A percentile compares a stretch with the other conserved stretches of the same genome.
Conservation (phyloP, 2,888 invertebrate genomes). For the Gymnoscelis rufifasciata region DNA sequence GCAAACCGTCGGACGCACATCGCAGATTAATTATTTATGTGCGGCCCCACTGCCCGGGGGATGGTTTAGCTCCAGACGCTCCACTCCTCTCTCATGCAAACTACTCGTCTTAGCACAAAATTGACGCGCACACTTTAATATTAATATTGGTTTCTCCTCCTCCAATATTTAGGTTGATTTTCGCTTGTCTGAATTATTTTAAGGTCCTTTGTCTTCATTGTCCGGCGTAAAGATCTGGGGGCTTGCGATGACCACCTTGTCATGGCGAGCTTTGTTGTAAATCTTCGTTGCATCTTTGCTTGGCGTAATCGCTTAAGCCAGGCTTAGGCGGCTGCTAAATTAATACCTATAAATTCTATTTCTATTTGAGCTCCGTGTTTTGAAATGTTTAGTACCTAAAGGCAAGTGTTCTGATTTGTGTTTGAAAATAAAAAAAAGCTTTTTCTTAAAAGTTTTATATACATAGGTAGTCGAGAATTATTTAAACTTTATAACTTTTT, state of each 20-base stretch:
- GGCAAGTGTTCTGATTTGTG: no score
- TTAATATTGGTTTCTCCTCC: slow-evolving; percentile 62
- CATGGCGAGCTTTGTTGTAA: slow-evolving; percentile 71
- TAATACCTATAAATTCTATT: slow-evolving; percentile 62
- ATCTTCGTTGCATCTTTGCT: slow-evolving; percentile 76
- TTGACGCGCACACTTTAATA: slow-evolving; percentile 66
- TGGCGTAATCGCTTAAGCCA: slow-evolving; percentile 68
- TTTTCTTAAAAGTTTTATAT: no score
- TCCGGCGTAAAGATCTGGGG: slow-evolving; percentile 70
- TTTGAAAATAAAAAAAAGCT: no score
- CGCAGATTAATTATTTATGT: slow-evolving; percentile 78
- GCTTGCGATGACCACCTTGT: slow-evolving; percentile 77
- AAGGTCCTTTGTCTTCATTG: slow-evolving; percentile 73
- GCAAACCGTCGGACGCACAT: slow-evolving; percentile 66
- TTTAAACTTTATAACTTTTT: no score
- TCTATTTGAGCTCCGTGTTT: slow-evolving; percentile 23
- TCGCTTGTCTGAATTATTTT: slow-evolving; percentile 70
- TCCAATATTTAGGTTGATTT: slow-evolving; percentile 64
- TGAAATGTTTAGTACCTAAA: background rate
- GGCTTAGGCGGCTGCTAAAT: slow-evolving; percentile 53
- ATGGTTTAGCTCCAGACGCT: slow-evolving; percentile 73
- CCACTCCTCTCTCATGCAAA: slow-evolving; percentile 73
- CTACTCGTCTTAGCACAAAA: slow-evolving; percentile 73
- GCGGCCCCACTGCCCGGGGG: slow-evolving; percentile 58
- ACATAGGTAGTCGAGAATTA: no score